These are phyloP conservation scores for Eleutherodactylus coqui DNA, from an alignment of 2,797 vertebrate species.

Conservation along the genomic window DNA sequence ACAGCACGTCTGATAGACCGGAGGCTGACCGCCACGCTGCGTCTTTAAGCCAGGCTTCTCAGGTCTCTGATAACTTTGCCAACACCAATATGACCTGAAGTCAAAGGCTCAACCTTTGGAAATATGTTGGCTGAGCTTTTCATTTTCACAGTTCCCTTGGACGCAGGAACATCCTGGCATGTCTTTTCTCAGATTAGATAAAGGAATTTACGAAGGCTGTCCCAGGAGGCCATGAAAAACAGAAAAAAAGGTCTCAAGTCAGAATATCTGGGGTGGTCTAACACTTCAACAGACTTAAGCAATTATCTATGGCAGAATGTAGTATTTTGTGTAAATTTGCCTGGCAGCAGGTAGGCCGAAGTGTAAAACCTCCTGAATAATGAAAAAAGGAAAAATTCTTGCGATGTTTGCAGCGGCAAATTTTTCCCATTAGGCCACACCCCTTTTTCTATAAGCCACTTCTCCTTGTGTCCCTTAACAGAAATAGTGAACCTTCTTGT, in stretches of 20 bases:
- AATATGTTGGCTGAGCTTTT: constrained; percentile 40
- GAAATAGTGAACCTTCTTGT: too few relatives aligned
- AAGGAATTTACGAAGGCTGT: constrained; percentile 46
- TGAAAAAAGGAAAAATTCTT: too few relatives aligned
- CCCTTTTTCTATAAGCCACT: too few relatives aligned
- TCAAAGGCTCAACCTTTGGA: constrained; percentile 40
- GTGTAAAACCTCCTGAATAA: neutral
- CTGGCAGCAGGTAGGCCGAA: neutral
- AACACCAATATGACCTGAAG: constrained; percentile 34
- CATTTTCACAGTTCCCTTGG: constrained; percentile 44
- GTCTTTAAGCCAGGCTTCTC: neutral
- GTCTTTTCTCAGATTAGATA: constrained; percentile 38
- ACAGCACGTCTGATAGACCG: neutral
- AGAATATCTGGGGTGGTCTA: constrained; percentile 43
- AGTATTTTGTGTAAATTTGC: neutral
- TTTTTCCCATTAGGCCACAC: too few relatives aligned
- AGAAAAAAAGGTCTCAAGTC: neutral
- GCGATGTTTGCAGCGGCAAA: too few relatives aligned
- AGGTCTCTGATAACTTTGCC: constrained; percentile 20
- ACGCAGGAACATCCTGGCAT: constrained; percentile 25
- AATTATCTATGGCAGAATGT: constrained; percentile 15
- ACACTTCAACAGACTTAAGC: constrained; percentile 6
- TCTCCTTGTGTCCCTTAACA: too few relatives aligned
- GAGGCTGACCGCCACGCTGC: too few relatives aligned
- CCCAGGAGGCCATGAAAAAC: constrained; percentile 40